Conservation (phyloP, 2,888 invertebrate genomes). For the Plagodis pulveraria region DNA sequence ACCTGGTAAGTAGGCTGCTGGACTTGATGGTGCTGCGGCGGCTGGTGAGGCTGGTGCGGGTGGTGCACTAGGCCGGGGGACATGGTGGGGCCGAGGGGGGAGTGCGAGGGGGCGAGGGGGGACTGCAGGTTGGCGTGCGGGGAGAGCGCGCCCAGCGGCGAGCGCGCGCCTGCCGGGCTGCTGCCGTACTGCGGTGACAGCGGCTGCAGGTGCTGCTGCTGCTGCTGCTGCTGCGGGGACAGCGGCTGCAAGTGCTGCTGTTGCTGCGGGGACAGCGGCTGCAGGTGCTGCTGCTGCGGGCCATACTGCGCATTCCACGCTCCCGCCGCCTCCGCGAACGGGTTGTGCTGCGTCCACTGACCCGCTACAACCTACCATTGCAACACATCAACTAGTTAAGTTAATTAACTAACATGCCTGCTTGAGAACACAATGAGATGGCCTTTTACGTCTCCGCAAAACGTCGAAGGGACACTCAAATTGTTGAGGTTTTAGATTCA, state of each 20-base stretch:
- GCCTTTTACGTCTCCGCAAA: no score
- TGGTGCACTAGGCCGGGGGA: slow-evolving; percentile 11
- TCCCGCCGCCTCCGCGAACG: slow-evolving; percentile 11
- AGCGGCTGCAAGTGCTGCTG: not conserved
- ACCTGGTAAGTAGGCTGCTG: slow-evolving; percentile 19
- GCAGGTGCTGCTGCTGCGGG: not conserved
- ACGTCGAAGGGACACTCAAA: no score
- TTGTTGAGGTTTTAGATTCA: no score
- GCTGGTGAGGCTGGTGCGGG: slow-evolving; percentile 6
- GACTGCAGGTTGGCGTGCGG: slow-evolving; percentile 33
- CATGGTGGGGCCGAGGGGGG: slow-evolving; percentile 11
- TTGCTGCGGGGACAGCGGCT: not conserved
- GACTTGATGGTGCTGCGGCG: slow-evolving; percentile 6
- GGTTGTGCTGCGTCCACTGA: slow-evolving; percentile 32
- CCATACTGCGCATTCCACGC: slow-evolving; percentile 31
- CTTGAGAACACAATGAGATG: no score
- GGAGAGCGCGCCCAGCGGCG: slow-evolving; percentile 36
- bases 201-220: not conserved
- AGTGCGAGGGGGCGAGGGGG: slow-evolving; percentile 26
- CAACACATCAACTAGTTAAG: no score
- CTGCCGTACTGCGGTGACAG: not conserved
- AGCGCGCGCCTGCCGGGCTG: not conserved
- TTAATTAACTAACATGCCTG: no score
- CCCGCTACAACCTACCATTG: slow-evolving; percentile 14
- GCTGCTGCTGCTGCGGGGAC: slow-evolving; percentile 14